Base-by-base conservation (phyloP, 1,140 invertebrate species). In the Chlorops oryzae region DNA sequence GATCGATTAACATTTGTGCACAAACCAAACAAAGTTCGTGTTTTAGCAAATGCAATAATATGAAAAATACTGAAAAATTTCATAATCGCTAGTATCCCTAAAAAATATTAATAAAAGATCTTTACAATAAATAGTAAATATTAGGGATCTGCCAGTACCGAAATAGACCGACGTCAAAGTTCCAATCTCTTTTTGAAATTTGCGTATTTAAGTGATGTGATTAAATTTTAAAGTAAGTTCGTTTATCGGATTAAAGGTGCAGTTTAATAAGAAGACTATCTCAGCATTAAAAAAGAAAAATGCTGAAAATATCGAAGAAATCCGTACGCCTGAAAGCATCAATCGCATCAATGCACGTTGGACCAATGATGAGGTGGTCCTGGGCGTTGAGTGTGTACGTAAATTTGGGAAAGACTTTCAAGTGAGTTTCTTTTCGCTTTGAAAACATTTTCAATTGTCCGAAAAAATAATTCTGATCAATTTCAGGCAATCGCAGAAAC, bases 331-430 rank as follows among this genome's bases (percentile, higher is more conserved):
- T 1, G 82, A 83, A 57, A 80, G 82, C 0, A 77, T 79, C 0
- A 83, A 78, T 51, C 82, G 87, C 57, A 85, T 92, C 34, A 92
- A 91, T 70, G 81, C 88, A 2, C 80, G 91, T 41, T 98, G 94
- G 94, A 90, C 87, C 12, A 88, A 90, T 59, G 93, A 96, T 59
- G 95, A 98, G 75, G 73, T 93, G 7, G 73, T 95, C 7, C 74
- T 97, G 50, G 93, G 90, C 10, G 87, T 96, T 23, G 88, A 96
- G 73, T 93, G 90, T 70, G 84, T 97, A 27, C 79, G 91, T 38
- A 92, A 93, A 72, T 96, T 92, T 75, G 95, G 95, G 59, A 95
- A 92, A 76, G 88, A 97, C 73, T 97, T 95, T 75, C 85, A 90
- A 73, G 68, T 71, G 45, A 56, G 58, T 59, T 4, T 12, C 37